Evolutionary conservation across 2,888 invertebrate genomes (phyloP).

Genomic region (Drosophila subsilvestris): DNA sequence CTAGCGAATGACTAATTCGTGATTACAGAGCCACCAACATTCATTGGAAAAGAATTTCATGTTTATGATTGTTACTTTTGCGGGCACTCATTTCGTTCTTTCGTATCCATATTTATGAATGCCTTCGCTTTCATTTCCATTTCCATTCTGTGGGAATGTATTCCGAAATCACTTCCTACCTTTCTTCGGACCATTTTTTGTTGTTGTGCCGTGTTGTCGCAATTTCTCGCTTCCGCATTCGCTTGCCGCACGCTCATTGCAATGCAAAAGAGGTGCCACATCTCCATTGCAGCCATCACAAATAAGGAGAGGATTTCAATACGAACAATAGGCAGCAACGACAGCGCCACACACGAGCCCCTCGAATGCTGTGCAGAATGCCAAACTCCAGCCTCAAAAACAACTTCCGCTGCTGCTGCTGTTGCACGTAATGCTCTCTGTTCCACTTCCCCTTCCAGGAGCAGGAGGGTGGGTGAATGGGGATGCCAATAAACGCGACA

Average conservation of each 20-base stretch:
- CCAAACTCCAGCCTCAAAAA: conserved; percentile 45
- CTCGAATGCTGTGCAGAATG: conserved; percentile 27
- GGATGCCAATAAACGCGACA: conserved; percentile 62
- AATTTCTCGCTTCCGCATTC: conserved; percentile 41
- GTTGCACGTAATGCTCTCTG: conserved; percentile 36
- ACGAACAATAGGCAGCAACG: conserved; percentile 50
- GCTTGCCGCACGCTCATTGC: conserved; percentile 45
- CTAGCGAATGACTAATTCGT: conserved; percentile 27
- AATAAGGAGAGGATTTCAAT: conserved; percentile 36
- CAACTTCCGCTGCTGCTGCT: conserved; percentile 59
- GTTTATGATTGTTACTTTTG: conserved; percentile 6
- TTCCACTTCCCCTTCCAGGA: conserved; percentile 22
- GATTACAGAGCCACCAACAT: background rate
- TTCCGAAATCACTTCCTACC: conserved; percentile 35
- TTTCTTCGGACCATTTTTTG: conserved; percentile 24
- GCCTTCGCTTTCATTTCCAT: conserved; percentile 30
- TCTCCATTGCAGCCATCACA: conserved; percentile 36
- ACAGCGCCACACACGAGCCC: conserved; percentile 9
- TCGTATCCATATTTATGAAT: conserved; percentile 20
- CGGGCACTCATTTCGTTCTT: conserved; percentile 14
- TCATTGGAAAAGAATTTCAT: conserved; percentile 30
- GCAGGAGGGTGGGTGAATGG: conserved; percentile 5
- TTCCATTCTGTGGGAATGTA: conserved; percentile 24
- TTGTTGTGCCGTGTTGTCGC: conserved; percentile 15
- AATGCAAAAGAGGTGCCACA: conserved; percentile 67